Evolutionary conservation across 1,140 invertebrate genomes (phyloP).

Genomic region (Glomeris maerens): DNA sequence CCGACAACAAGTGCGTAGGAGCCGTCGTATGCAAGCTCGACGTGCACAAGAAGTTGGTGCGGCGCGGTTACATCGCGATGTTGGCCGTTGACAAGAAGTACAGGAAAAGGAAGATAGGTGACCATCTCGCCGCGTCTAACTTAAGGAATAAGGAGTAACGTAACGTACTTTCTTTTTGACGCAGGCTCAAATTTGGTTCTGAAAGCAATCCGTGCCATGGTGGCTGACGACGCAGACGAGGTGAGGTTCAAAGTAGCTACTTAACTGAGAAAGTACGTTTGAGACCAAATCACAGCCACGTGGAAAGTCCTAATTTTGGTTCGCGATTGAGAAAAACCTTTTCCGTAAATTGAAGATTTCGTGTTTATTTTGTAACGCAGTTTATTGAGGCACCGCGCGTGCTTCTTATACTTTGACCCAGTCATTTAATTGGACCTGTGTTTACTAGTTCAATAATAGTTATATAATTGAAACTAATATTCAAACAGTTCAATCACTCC

Average conservation of each 20-base stretch:
- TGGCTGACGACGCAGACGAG: constrained; percentile 87
- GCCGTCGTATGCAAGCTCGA: constrained; percentile 98
- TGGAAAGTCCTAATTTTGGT: too few relatives aligned
- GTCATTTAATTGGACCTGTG: too few relatives aligned
- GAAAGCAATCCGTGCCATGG: constrained; percentile 66
- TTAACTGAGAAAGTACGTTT: constrained; percentile 7
- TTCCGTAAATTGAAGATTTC: too few relatives aligned
- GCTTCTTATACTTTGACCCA: too few relatives aligned
- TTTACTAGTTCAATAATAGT: too few relatives aligned
- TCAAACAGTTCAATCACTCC: too few relatives aligned
- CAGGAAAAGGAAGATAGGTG: constrained; percentile 84
- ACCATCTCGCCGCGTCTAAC: constrained; percentile 11
- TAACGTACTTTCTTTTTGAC: constrained; percentile 17
- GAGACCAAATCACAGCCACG: background rate
- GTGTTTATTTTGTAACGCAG: too few relatives aligned
- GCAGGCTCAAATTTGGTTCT: constrained; percentile 44
- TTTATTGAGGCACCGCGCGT: too few relatives aligned
- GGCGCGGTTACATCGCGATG: constrained; percentile 98
- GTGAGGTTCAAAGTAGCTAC: constrained; percentile 36
- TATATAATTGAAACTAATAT: too few relatives aligned
- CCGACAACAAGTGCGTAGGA: constrained; percentile 74
- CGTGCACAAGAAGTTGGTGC: constrained; percentile 77
- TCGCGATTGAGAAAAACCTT: too few relatives aligned
- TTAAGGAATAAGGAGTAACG: constrained; percentile 1
- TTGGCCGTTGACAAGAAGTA: constrained; percentile 92